phyloP scores from a whole-genome alignment of 2,888 invertebrate genomes.

The Leucania comma region DNA sequence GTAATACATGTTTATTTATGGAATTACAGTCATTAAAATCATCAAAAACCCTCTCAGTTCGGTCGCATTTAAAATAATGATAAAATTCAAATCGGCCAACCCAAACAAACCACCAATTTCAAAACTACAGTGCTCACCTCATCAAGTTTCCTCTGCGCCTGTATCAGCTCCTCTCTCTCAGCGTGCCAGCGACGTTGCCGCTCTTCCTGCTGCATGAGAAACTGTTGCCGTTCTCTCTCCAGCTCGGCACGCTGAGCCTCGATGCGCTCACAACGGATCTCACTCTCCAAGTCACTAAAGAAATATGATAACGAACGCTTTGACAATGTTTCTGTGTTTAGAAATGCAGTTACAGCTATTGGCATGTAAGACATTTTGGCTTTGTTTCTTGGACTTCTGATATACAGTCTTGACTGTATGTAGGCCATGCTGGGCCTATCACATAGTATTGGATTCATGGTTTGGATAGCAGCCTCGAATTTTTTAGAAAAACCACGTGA shows the following conservation, averaged over 20 bases:
- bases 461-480: no score
- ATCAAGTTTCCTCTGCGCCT: slow-evolving; percentile 93
- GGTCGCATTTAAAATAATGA: no score
- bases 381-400: neutral
- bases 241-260: slow-evolving; percentile 91
- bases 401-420: neutral
- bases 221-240: slow-evolving; percentile 91
- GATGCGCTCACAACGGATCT: slow-evolving; percentile 91
- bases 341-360: slow-evolving; percentile 6
- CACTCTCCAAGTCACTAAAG: slow-evolving; percentile 84
- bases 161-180: slow-evolving; percentile 92
- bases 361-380: neutral
- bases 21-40: no score
- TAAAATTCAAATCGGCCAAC: no score
- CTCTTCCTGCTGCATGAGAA: slow-evolving; percentile 91
- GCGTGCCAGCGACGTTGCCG: slow-evolving; percentile 86
- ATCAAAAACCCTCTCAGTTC: no score
- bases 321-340: slow-evolving; percentile 8
- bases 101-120: neutral
- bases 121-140: slow-evolving; percentile 76
- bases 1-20: no score
- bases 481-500: no score
- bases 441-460: no score
- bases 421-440: neutral
- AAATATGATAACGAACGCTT: slow-evolving; percentile 13